These are phyloP conservation scores for Calyptomena viridis DNA, from an alignment of 2,113 vertebrate genomes.

Conservation along the genomic window DNA sequence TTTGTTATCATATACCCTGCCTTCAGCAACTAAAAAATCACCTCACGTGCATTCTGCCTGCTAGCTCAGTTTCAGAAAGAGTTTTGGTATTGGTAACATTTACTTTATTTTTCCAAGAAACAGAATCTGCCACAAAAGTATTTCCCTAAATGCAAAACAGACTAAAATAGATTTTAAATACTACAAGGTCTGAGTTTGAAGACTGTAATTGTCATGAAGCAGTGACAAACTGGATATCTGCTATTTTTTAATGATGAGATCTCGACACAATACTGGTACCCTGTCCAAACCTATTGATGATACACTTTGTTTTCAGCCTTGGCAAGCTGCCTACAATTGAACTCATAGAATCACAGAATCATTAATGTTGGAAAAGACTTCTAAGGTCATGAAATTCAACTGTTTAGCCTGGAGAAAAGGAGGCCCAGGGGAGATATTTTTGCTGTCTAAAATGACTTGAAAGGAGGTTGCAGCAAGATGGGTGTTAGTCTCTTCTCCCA, in stretches of 20 bases:
- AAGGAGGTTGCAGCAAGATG: too few species aligned
- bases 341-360: too few species aligned
- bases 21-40: background rate
- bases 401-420: too few species aligned
- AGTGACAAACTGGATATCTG: background rate
- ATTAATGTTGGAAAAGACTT: too few species aligned
- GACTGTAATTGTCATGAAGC: background rate
- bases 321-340: background rate
- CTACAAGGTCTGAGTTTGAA: background rate
- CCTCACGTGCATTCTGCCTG: background rate
- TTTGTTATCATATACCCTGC: background rate
- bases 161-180: background rate
- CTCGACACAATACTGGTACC: background rate
- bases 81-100: background rate
- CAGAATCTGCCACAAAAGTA: background rate
- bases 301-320: too few species aligned
- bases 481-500: too few species aligned
- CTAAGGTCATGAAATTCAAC: too few species aligned
- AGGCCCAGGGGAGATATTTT: too few species aligned
- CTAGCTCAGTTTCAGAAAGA: background rate
- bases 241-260: background rate
- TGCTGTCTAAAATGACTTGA: too few species aligned
- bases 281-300: background rate
- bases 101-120: background rate
- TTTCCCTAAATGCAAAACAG: background rate